Evolutionary conservation across 2,797 vertebrate species (phyloP), one percentile per base, ranked within the genome.

Genomic region (Tachyglossus aculeatus): DNA sequence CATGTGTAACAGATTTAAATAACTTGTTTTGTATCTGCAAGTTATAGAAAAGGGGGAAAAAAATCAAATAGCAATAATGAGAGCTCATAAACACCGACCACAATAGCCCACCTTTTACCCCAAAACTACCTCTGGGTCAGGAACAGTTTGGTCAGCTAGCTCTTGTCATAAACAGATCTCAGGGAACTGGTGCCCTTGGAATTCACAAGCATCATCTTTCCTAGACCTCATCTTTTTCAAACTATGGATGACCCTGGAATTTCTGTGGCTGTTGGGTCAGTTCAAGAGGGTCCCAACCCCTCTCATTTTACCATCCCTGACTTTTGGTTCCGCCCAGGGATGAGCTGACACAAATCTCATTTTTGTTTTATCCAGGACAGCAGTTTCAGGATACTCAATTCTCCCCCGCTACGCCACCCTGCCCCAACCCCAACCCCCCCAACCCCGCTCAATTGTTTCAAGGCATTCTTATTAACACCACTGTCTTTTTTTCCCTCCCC

Each of bases 391-490:
- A 22, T 5, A 1, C 1, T 47, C 32, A 45, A 19, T 45, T 27
- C 22, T 12, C 32, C 24, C 6, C 32, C 6, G 9, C 66, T 29
- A 48, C n/a, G n/a, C n/a, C n/a, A n/a, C n/a, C n/a, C n/a, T n/a
- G n/a, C n/a, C n/a, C n/a, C n/a, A n/a, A n/a, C n/a, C n/a, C n/a
- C n/a, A n/a, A n/a, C n/a, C n/a, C n/a, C n/a, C n/a, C n/a, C n/a
- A n/a, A n/a, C n/a, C n/a, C n/a, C n/a, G n/a, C n/a, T n/a, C 7
- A n/a, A n/a, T 25, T 40, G 9, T 24, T 24, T 54, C 31, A 72
- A 33, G 29, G 48, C 41, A 52, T 48, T 48, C 60, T 37, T 44
- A 37, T 3, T 79, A 75, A 83, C 44, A 48, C 9, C 45, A 24
- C 32, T 14, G 1, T 6, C 34, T 66, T 48, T 69, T 27, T 21